Evolutionary conservation across 2,113 vertebrate species (phyloP).

Genomic region (Salminus brasiliensis): DNA sequence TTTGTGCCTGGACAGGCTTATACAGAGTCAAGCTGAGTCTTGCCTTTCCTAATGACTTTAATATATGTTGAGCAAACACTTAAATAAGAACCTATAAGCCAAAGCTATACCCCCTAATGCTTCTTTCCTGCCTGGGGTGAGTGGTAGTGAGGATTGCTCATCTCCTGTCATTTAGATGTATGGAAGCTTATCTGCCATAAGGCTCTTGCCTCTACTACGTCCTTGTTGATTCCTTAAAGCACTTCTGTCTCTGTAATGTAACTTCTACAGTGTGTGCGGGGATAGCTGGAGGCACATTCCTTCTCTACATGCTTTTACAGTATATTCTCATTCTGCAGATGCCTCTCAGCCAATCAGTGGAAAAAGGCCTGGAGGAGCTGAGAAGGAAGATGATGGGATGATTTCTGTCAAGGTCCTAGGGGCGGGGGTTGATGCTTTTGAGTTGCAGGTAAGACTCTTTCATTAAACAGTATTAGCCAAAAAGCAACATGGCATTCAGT

Average conservation of each 20-base stretch:
- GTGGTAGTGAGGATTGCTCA: not conserved
- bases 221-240: not conserved
- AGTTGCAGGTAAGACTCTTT: constrained; percentile 72
- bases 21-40: constrained; percentile 33
- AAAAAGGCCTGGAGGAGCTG: constrained; percentile 42
- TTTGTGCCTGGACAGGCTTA: constrained; percentile 29
- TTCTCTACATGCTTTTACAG: not conserved
- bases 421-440: constrained; percentile 76
- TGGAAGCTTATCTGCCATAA: not conserved
- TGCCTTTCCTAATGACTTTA: constrained; percentile 23
- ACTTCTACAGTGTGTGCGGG: not conserved
- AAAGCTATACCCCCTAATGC: not conserved
- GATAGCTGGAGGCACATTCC: constrained; percentile 30
- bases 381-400: constrained; percentile 62
- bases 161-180: not conserved
- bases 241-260: not conserved
- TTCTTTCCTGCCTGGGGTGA: not conserved
- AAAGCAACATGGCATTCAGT: too few relatives aligned
- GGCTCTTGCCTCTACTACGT: not conserved
- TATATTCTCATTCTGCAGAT: constrained; percentile 53
- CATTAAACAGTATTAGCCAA: too few relatives aligned
- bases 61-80: not conserved
- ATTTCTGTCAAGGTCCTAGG: constrained; percentile 78
- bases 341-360: constrained; percentile 29
- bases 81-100: too few relatives aligned